Evolutionary conservation across 2,797 vertebrate species (phyloP), one percentile per base, ranked within the genome.

Genomic region (Alfaro cultratus): DNA sequence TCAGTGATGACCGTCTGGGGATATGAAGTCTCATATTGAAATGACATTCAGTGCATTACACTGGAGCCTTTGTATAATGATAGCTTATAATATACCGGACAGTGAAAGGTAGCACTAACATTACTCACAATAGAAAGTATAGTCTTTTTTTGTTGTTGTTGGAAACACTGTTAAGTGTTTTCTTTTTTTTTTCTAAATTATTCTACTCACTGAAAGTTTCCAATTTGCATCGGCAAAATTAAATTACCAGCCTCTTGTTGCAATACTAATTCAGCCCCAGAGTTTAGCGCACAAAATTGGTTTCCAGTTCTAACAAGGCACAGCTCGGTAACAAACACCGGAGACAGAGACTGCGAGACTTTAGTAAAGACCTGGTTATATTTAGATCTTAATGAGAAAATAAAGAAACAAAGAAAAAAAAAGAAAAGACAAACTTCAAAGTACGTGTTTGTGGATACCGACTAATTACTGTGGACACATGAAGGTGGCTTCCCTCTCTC

Each of bases 141-240:
- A 41, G 57, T 68, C 2, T n/a, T 36, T 36, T 39, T 39, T 7
- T 39, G 5, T 6, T 39, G 5, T 39, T 77, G 34, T 68, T 36
- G n/a, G 15, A n/a, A n/a, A n/a, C n/a, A n/a, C 45, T 31, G 13
- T 43, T 23, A 31, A 71, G 45, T 72, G 77, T 76, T 68, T 76
- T 79, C 74, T 87, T 70, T 78, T 73, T 80, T 13, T 78, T 73
- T 77, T 83, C 70, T 51, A 87, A 88, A 86, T 87, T 53, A 88
- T 89, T 91, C 85, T 62, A 78, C 79, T 81, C 85, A 85, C 82
- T 86, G 77, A 91, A 89, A 85, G 77, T 85, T 45, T 86, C 79
- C 62, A 80, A 90, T 92, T 86, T 91, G 81, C 86, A 86, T 80
- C 29, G 62, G 81, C 76, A 79, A 88, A 89, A 91, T 91, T 82